These are phyloP conservation scores for Gymnopithys bicolor DNA, from an alignment of 2,797 vertebrate genomes.

Conservation along the genomic window DNA sequence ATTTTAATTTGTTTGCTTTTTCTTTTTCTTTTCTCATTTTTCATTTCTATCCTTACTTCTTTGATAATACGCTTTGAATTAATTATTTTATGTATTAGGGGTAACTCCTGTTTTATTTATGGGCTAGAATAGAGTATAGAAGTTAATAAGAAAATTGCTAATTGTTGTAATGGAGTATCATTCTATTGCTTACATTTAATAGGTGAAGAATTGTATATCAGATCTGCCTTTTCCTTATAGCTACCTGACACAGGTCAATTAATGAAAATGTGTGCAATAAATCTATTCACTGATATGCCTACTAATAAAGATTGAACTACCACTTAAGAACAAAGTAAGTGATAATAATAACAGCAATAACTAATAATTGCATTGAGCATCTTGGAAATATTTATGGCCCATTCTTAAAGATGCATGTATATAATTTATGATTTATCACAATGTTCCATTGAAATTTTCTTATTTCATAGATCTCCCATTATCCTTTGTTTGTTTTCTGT, in stretches of 20 bases:
- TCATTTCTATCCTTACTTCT: not conserved
- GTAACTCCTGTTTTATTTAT: constrained; percentile 28
- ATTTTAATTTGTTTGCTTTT: constrained; percentile 58
- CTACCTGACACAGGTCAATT: not conserved
- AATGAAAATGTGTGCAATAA: not conserved
- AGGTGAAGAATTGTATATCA: not conserved
- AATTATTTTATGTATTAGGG: not conserved
- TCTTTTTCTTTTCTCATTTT: constrained; percentile 14
- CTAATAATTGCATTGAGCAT: not conserved
- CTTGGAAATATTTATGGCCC: not conserved
- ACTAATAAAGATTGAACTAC: not conserved
- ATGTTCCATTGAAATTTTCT: not conserved
- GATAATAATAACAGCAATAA: not conserved
- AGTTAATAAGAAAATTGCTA: constrained; percentile 1
- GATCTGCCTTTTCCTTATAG: not conserved
- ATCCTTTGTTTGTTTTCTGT: not conserved
- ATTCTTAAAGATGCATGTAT: not conserved
- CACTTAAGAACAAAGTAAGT: not conserved
- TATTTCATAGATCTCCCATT: not conserved
- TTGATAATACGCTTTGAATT: not conserved
- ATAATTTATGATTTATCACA: not conserved
- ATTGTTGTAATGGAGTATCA: not conserved
- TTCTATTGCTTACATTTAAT: not conserved
- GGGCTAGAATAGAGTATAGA: not conserved
- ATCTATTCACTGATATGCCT: not conserved